phyloP scores from a whole-genome alignment of 2,888 invertebrate genomes.

The Netelia fuscicornis region DNA sequence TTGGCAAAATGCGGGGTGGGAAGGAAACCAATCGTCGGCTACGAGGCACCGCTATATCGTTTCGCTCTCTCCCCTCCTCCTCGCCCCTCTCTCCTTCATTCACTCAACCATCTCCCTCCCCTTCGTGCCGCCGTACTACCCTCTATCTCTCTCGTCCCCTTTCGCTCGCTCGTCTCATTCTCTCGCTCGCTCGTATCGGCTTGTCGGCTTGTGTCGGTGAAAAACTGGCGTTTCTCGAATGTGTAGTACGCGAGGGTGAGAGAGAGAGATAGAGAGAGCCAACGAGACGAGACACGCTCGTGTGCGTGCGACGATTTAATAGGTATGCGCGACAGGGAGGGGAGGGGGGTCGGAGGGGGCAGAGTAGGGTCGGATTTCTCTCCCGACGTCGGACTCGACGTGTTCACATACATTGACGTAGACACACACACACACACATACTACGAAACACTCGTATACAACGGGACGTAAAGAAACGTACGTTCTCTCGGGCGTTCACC shows the following conservation, averaged over 20 bases:
- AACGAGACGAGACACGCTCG: constrained; percentile 4
- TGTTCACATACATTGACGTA: neutral
- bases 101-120: neutral
- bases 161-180: neutral
- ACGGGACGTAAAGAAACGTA: neutral
- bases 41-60: constrained; percentile 58
- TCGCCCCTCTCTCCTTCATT: constrained; percentile 1
- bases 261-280: neutral
- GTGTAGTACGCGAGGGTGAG: neutral
- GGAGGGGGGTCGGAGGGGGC: constrained; percentile 19
- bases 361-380: constrained; percentile 44
- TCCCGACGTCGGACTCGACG: neutral
- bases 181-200: neutral
- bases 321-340: constrained; percentile 48
- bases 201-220: neutral
- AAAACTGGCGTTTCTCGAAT: neutral
- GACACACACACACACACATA: neutral
- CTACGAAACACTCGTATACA: too few species aligned
- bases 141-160: constrained; percentile 34
- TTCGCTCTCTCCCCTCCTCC: constrained; percentile 22
- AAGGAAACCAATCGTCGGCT: constrained; percentile 83
- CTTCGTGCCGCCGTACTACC: constrained; percentile 41
- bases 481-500: neutral
- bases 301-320: constrained; percentile 61
- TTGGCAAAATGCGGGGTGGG: constrained; percentile 73